A percentile compares a stretch with the other conserved stretches of the same genome.
These are phyloP conservation scores for Cremastobaeus sp. DNA, from an alignment of 2,888 invertebrate species.

Conservation along the genomic window DNA sequence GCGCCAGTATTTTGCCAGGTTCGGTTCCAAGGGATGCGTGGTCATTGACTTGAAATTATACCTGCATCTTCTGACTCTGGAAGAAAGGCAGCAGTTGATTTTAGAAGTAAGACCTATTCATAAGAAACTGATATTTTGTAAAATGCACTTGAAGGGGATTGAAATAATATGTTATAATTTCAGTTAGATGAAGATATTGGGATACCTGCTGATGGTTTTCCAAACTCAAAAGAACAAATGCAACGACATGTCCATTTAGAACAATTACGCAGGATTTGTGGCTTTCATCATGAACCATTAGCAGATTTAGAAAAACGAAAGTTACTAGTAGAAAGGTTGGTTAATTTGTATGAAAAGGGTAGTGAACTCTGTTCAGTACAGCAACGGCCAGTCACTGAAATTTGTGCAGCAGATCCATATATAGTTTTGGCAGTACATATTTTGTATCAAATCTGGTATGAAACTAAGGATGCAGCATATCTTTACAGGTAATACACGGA, in stretches of 20 bases:
- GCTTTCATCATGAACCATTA: slow-evolving; percentile 80
- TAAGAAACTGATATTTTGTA: neutral
- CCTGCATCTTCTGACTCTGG: slow-evolving; percentile 83
- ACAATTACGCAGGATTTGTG: slow-evolving; percentile 86
- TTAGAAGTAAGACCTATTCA: slow-evolving; percentile 65
- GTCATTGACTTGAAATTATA: slow-evolving; percentile 90
- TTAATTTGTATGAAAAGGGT: slow-evolving; percentile 72
- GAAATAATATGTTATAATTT: slow-evolving; percentile 6
- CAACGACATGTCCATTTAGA: slow-evolving; percentile 89
- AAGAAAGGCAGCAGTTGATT: slow-evolving; percentile 81
- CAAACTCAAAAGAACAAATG: slow-evolving; percentile 83
- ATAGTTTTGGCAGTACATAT: slow-evolving; percentile 88
- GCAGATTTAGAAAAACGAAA: slow-evolving; percentile 68
- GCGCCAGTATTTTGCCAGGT: slow-evolving; percentile 87
- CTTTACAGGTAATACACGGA: slow-evolving; percentile 74
- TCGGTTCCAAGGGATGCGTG: slow-evolving; percentile 92
- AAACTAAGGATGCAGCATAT: slow-evolving; percentile 77
- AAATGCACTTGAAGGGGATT: neutral
- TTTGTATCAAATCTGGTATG: slow-evolving; percentile 80
- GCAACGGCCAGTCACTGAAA: slow-evolving; percentile 84
- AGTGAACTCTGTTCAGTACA: slow-evolving; percentile 75
- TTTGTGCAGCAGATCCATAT: slow-evolving; percentile 89
- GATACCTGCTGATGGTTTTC: slow-evolving; percentile 72
- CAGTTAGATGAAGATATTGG: slow-evolving; percentile 74
- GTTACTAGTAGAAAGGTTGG: slow-evolving; percentile 69